Percentiles rank a stretch among this genome's conserved stretches.
Evolutionary conservation across 2,797 vertebrate genomes (phyloP).

Genomic region (Micromesistius poutassou): DNA sequence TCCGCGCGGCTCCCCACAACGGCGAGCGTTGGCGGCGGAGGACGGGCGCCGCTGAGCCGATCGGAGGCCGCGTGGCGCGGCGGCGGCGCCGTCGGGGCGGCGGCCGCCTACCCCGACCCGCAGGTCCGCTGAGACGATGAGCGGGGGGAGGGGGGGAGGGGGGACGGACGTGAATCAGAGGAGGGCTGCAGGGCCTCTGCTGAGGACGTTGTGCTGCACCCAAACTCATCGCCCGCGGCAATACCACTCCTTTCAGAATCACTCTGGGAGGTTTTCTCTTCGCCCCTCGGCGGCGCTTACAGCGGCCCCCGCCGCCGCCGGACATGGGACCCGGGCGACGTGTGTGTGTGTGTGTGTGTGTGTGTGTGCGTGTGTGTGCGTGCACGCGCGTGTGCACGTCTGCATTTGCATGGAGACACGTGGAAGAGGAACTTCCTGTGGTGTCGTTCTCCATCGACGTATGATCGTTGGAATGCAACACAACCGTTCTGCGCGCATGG

Average conservation of each 20-base stretch:
- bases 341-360: neutral
- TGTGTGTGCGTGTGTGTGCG: too few species aligned
- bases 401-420: neutral
- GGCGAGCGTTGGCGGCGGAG: conserved; percentile 27
- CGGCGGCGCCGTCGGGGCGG: too few species aligned
- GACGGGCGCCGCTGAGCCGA: neutral
- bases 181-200: conserved; percentile 44
- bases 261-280: conserved; percentile 53
- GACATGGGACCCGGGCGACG: conserved; percentile 32
- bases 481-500: too few species aligned
- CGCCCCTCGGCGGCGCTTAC: conserved; percentile 39
- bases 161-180: conserved; percentile 43
- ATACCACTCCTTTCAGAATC: conserved; percentile 55
- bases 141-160: conserved; percentile 43
- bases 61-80: too few species aligned
- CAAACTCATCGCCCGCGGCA: conserved; percentile 57
- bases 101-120: too few species aligned
- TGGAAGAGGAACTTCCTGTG: neutral
- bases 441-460: neutral
- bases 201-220: conserved; percentile 55
- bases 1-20: neutral
- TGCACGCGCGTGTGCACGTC: too few species aligned
- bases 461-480: neutral
- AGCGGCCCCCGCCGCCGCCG: conserved; percentile 45
- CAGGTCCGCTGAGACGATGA: conserved; percentile 34